Conservation (phyloP, 1,140 invertebrate genomes). For the Drosophila persimilis region DNA sequence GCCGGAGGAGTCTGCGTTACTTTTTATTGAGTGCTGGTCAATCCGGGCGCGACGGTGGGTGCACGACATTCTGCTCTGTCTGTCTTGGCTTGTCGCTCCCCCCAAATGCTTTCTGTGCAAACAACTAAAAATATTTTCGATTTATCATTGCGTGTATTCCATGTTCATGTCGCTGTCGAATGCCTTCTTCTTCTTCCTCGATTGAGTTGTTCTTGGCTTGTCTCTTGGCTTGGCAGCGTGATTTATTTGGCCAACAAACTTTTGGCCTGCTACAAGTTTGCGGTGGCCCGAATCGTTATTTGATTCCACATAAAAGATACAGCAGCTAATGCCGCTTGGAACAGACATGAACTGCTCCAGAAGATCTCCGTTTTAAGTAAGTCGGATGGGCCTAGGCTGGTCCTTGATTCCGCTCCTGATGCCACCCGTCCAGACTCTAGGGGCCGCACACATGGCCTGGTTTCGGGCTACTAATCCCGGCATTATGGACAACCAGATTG, state of each 20-base stretch:
- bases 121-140: slow-evolving; percentile 77
- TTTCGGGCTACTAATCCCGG: slow-evolving; percentile 34
- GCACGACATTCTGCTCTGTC: slow-evolving; percentile 43
- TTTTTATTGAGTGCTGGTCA: slow-evolving; percentile 52
- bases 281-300: slow-evolving; percentile 13
- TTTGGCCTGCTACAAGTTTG: slow-evolving; percentile 32
- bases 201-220: slow-evolving; percentile 54
- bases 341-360: background rate
- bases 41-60: slow-evolving; percentile 14
- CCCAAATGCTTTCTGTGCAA: slow-evolving; percentile 64
- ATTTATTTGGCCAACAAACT: slow-evolving; percentile 65
- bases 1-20: slow-evolving; percentile 50
- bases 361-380: background rate
- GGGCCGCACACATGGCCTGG: background rate
- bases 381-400: background rate
- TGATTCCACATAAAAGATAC: slow-evolving; percentile 17
- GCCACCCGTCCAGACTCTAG: background rate
- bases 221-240: slow-evolving; percentile 41
- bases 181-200: slow-evolving; percentile 41
- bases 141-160: slow-evolving; percentile 73
- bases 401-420: slow-evolving; percentile 8
- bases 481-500: slow-evolving; percentile 39
- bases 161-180: slow-evolving; percentile 34
- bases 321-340: background rate
- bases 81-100: slow-evolving; percentile 29